Conservation (phyloP, 1,140 invertebrate genomes). For the Sycophaga agraensis region DNA sequence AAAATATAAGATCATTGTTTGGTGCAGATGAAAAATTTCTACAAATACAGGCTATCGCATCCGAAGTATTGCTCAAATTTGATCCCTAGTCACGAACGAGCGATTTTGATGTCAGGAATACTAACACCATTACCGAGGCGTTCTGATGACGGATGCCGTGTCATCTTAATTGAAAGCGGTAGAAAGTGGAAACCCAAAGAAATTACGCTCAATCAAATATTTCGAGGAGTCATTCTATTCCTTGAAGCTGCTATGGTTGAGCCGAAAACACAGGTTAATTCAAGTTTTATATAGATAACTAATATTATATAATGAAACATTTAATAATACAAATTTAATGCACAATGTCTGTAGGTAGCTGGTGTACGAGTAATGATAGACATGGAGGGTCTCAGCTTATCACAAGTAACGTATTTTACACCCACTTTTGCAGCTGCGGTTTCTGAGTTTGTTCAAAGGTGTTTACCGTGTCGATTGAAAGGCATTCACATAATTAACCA, state of each 20-base stretch:
- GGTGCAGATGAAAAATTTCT: constrained; percentile 63
- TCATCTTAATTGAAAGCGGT: constrained; percentile 62
- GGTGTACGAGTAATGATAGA: constrained; percentile 69
- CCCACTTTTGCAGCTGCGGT: constrained; percentile 67
- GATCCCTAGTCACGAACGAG: constrained; percentile 53
- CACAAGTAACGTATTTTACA: constrained; percentile 71
- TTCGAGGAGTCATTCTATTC: constrained; percentile 61
- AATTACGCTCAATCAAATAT: constrained; percentile 60
- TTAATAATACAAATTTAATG: neutral
- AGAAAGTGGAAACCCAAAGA: constrained; percentile 68
- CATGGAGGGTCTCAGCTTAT: constrained; percentile 66
- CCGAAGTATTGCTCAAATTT: constrained; percentile 59
- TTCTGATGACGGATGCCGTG: constrained; percentile 57
- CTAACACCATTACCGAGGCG: constrained; percentile 62
- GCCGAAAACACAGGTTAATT: constrained; percentile 62
- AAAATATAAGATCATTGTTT: too few species aligned
- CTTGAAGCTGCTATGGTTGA: constrained; percentile 65
- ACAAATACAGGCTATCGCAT: constrained; percentile 61
- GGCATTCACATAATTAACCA: constrained; percentile 78
- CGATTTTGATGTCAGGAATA: constrained; percentile 58
- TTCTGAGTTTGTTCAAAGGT: constrained; percentile 69
- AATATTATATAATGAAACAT: neutral
- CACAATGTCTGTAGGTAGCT: constrained; percentile 41
- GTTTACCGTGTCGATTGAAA: constrained; percentile 68
- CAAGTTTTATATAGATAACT: neutral